Conservation (phyloP, 2,888 invertebrate genomes). For the Stenodema calcarata region DNA sequence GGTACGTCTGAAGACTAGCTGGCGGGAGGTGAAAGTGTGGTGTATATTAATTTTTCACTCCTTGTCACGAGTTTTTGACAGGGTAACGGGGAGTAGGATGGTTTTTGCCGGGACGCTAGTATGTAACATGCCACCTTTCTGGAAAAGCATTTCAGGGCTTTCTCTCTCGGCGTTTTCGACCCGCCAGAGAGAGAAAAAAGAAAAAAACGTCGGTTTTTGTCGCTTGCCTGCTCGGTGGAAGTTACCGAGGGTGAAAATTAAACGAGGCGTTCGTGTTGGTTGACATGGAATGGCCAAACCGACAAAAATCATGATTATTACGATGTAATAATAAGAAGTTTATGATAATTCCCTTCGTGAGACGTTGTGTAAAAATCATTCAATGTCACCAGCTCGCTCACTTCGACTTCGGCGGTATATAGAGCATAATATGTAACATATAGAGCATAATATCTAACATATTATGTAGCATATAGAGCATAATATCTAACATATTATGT, state of each 20-base stretch:
- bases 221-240: background rate
- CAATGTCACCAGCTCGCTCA: background rate
- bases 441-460: too few relatives aligned
- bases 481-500: too few relatives aligned
- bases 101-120: background rate
- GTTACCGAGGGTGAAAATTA: background rate
- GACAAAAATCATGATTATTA: background rate
- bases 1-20: background rate
- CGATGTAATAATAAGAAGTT: background rate
- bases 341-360: background rate
- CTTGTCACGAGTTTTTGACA: slow-evolving; percentile 39
- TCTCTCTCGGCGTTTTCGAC: background rate
- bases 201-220: background rate
- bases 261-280: background rate
- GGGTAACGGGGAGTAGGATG: background rate
- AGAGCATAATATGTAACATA: too few relatives aligned
- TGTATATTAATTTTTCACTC: slow-evolving; percentile 43
- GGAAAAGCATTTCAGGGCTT: background rate
- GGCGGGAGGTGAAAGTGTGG: background rate
- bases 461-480: too few relatives aligned
- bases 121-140: background rate
- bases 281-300: background rate
- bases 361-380: background rate
- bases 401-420: background rate
- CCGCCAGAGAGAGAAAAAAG: background rate